Conservation (phyloP, 2,113 vertebrate species). For the Eleginops maclovinus region DNA sequence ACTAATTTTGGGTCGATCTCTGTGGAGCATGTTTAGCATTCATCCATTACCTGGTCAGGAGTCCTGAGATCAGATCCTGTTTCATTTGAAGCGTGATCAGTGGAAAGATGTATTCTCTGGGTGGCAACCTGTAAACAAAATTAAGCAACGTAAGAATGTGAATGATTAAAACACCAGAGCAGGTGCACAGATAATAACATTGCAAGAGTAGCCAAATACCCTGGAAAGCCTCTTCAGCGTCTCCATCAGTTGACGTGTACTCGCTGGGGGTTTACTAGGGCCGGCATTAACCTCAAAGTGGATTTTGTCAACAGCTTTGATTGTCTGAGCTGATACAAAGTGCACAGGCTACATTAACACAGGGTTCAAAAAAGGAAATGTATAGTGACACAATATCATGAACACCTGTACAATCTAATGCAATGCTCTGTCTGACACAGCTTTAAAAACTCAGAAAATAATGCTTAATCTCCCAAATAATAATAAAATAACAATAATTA, state of each 20-base stretch:
- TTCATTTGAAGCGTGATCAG: constrained; percentile 35
- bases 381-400: background rate
- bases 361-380: background rate
- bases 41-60: background rate
- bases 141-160: constrained; percentile 13
- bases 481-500: background rate
- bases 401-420: background rate
- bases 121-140: constrained; percentile 54
- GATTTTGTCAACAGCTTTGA: constrained; percentile 81
- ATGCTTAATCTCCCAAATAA: background rate
- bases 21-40: constrained; percentile 6
- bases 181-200: constrained; percentile 34
- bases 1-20: background rate
- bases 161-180: constrained; percentile 16
- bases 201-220: constrained; percentile 65
- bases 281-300: constrained; percentile 71
- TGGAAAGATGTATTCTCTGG: constrained; percentile 2
- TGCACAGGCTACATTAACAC: constrained; percentile 5
- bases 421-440: background rate
- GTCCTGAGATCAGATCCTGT: background rate
- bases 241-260: constrained; percentile 55
- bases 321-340: constrained; percentile 63
- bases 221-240: constrained; percentile 56
- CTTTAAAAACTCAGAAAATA: background rate
- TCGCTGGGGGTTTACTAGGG: constrained; percentile 16